Conservation (phyloP, 2,888 invertebrate genomes). For the Carabus problematicus region DNA sequence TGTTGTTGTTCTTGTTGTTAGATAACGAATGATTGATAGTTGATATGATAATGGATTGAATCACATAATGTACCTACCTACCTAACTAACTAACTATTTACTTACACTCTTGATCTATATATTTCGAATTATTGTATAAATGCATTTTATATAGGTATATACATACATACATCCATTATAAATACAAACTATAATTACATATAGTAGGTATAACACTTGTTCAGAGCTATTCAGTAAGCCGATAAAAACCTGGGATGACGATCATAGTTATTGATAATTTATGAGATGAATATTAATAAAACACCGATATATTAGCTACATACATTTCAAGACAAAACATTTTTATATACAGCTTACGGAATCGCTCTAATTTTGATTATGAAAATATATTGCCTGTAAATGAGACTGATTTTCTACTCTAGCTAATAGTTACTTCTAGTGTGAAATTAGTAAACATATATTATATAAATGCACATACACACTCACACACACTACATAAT, state of each 20-base stretch:
- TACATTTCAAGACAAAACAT: not conserved
- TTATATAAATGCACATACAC: slow-evolving; percentile 30
- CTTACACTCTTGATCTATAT: not conserved
- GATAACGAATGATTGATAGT: not conserved
- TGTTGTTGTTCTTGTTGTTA: slow-evolving; percentile 28
- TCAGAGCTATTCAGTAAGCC: slow-evolving; percentile 33
- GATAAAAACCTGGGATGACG: slow-evolving; percentile 7
- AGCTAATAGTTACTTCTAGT: slow-evolving; percentile 38
- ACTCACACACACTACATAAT: slow-evolving; percentile 28
- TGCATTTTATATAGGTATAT: slow-evolving; percentile 22
- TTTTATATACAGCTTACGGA: slow-evolving; percentile 35
- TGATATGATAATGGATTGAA: too few relatives aligned
- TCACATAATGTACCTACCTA: too few relatives aligned
- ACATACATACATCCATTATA: too few relatives aligned
- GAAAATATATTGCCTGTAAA: slow-evolving; percentile 46
- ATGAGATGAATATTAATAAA: too few relatives aligned
- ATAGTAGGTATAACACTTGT: slow-evolving; percentile 23
- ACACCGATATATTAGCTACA: not conserved
- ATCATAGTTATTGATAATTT: slow-evolving; percentile 14
- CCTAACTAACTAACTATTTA: too few relatives aligned
- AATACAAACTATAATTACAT: too few relatives aligned
- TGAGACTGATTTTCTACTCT: slow-evolving; percentile 54
- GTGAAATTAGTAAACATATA: slow-evolving; percentile 19
- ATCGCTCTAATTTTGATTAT: slow-evolving; percentile 34
- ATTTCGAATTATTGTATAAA: slow-evolving; percentile 24